Evolutionary conservation across 2,888 invertebrate genomes (phyloP), one percentile per base, ranked within the genome.

Genomic region (Macrosiphum euphorbiae): DNA sequence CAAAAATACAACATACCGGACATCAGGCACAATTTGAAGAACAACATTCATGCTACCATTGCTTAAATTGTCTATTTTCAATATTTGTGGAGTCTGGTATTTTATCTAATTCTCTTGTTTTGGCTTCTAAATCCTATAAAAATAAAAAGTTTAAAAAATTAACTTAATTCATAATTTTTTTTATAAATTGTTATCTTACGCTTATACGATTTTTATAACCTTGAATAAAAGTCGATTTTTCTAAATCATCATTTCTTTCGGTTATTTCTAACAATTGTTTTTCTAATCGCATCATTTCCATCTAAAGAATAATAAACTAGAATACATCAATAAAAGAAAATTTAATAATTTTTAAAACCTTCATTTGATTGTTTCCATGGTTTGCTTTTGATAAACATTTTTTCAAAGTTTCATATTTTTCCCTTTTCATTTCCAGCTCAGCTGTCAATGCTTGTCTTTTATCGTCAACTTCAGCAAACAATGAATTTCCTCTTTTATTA

Each of bases 401-500:
- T 92, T 95, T 95, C 86, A 95, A 90, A 84, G 93, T 92, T 78
- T 94, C 94, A 94, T 95, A 95, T 92, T 95, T 95, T 41, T 94
- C 94, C 20, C 94, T 87, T 89, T 94, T 88, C 0, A 88, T 88
- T 93, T 95, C 95, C 26, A 95, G 93, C 86, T 94, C 94, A 3
- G 94, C 86, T 90, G 94, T 94, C 50, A 95, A 94, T 50, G 94
- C 91, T 93, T 67, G n/a, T 67, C 95, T 94, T 52, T 95, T 95
- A 86, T 95, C 95, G 86, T 95, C 95, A 0, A 95, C 95, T 95
- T 95, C 95, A 78, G 95, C 95, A 94, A 95, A 95, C 24, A 95
- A 94, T 8, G 95, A 95, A 94, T 95, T 95, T 28, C 95, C 95
- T 55, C 95, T 94, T 88, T 94, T 95, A 41, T 95, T 92, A n/a